Evolutionary conservation across 2,113 vertebrate genomes (phyloP).

Genomic region (Grantiella picta): DNA sequence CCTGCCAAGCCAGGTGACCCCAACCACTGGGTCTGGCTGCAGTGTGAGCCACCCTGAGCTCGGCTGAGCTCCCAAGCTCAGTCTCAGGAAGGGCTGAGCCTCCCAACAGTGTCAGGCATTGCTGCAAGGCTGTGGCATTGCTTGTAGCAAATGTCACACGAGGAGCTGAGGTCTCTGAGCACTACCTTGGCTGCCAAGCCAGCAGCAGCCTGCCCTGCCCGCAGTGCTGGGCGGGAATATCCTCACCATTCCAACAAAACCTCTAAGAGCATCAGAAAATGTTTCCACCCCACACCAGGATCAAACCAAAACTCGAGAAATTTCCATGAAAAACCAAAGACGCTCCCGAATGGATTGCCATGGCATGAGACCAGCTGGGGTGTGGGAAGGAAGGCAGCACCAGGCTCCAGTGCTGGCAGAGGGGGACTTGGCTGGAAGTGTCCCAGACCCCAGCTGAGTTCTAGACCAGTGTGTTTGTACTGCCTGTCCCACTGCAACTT

Average conservation of each 20-base stretch:
- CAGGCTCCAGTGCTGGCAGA: background rate
- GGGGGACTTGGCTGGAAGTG: background rate
- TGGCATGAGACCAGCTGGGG: background rate
- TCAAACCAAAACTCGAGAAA: background rate
- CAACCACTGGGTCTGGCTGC: background rate
- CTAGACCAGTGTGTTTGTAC: background rate
- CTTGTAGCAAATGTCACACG: fast-evolving
- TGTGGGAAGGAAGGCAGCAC: conserved; percentile 11
- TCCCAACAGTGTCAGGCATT: fast-evolving
- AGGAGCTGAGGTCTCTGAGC: background rate
- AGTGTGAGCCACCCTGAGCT: background rate
- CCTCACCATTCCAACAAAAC: background rate
- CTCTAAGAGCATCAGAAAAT: background rate
- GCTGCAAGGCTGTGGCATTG: background rate
- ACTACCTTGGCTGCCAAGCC: background rate
- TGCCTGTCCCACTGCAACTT: background rate
- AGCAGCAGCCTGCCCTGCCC: background rate
- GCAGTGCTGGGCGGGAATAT: background rate
- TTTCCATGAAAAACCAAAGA: conserved; percentile 21
- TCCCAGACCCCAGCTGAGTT: background rate
- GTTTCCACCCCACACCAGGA: background rate
- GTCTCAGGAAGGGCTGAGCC: background rate
- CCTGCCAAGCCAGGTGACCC: background rate
- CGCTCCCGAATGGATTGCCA: background rate
- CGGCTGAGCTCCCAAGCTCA: background rate